Evolutionary conservation across 2,797 vertebrate species (phyloP).

Genomic region (Atherinosoma microstoma): DNA sequence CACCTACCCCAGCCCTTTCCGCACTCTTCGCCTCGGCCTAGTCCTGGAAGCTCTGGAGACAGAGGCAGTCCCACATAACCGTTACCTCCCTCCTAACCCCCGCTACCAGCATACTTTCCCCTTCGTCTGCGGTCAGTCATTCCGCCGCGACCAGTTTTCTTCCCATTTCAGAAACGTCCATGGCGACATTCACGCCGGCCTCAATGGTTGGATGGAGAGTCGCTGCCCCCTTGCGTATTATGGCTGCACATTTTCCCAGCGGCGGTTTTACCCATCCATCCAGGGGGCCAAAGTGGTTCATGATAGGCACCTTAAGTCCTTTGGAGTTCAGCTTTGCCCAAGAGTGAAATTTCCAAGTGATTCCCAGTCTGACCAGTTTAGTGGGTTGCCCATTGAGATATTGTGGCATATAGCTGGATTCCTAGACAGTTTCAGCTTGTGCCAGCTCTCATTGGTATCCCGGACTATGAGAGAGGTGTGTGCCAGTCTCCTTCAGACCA

Average conservation of each 20-base stretch:
- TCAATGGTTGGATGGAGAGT: constrained; percentile 99
- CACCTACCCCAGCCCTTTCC: constrained; percentile 95
- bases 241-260: constrained; percentile 96
- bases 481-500: constrained; percentile 93
- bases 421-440: constrained; percentile 96
- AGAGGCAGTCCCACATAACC: constrained; percentile 82
- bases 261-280: constrained; percentile 92
- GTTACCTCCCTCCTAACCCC: constrained; percentile 85
- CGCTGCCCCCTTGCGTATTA: constrained; percentile 97
- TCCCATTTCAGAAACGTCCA: constrained; percentile 98
- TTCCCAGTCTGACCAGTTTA: constrained; percentile 88
- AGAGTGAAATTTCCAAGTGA: constrained; percentile 75
- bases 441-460: constrained; percentile 95
- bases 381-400: constrained; percentile 93
- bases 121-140: constrained; percentile 96
- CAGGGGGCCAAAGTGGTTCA: constrained; percentile 92
- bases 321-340: constrained; percentile 90
- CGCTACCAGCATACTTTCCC: constrained; percentile 94
- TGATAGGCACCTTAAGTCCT: constrained; percentile 91
- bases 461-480: constrained; percentile 96
- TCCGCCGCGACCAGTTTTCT: constrained; percentile 96
- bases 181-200: constrained; percentile 96
- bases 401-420: constrained; percentile 93
- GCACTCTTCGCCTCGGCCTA: constrained; percentile 93
- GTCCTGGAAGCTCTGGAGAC: constrained; percentile 87